Base-by-base conservation (phyloP, 2,113 vertebrate species). In the Trematomus loennbergii region DNA sequence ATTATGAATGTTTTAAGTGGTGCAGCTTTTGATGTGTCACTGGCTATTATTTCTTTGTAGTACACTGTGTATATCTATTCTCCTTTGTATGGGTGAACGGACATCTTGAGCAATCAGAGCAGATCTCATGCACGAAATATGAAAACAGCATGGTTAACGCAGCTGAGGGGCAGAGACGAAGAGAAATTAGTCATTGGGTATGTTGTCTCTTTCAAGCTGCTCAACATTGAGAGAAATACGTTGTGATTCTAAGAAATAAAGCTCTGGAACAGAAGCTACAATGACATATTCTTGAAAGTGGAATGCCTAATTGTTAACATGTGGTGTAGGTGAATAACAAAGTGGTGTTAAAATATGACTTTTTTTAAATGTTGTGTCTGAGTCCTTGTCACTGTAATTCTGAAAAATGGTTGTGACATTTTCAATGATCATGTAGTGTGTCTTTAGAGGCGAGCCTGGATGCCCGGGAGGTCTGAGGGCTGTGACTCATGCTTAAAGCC, bases 401-500 rank as follows among this genome's bases (percentile, higher is more conserved):
- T 22, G 33, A 29, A 72, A 88, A 88, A 80, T 48, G 40, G 22
- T 84, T 9, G 50, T 87, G 84, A 87, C 87, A 84, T 89, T 83
- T 82, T 59, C 77, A 72, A 12, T 46, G 75, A 84, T 89, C 40
- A 4, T 67, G 88, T 77, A 86, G 91, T 88, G 86, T 90, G 88
- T 91, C 88, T 90, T 69, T 66, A 74, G 82, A 86, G 68, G 70
- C 71, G 13, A 86, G 87, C 77, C 76, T 82, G 78, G 85, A 85
- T 92, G 91, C 89, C 91, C 85, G 59, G 79, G 87, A 93, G 93
- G 88, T 89, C 86, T 88, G 82, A 81, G 88, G 89, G 83, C 79
- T 65, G 88, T 95, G 94, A 95, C 89, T 95, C 94, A 94, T 89
- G 87, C 91, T 89, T 20, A 79, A 93, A 93, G 88, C 91, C 79